Conservation (phyloP, 2,797 vertebrate species). For the Anabas testudineus region DNA sequence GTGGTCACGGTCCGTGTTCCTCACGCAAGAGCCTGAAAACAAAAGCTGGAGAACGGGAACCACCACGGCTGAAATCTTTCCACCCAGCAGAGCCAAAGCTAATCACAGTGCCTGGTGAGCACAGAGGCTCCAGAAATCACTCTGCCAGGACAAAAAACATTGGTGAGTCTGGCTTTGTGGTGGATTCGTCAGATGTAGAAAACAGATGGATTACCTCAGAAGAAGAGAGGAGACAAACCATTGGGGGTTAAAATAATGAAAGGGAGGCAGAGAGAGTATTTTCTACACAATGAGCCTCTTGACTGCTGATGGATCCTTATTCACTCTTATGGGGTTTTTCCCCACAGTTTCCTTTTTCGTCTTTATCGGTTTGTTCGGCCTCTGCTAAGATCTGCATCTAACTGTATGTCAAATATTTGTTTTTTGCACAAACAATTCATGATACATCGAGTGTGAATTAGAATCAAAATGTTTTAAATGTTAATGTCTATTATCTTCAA, state of each 20-base stretch:
- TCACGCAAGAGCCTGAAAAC: slow-evolving; percentile 45
- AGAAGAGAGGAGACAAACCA: slow-evolving; percentile 18
- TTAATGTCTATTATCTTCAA: too few relatives aligned
- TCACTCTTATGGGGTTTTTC: not conserved
- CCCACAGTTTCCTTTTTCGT: too few relatives aligned
- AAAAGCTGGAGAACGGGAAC: slow-evolving; percentile 36
- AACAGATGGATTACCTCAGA: slow-evolving; percentile 47
- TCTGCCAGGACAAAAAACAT: not conserved
- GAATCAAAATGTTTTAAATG: too few relatives aligned
- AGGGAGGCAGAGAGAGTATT: not conserved
- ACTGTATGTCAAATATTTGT: too few relatives aligned
- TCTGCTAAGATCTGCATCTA: too few relatives aligned
- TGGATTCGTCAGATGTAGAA: slow-evolving; percentile 44
- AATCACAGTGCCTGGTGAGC: slow-evolving; percentile 7
- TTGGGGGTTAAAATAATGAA: slow-evolving; percentile 19
- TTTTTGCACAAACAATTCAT: too few relatives aligned
- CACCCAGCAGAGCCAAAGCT: slow-evolving; percentile 31
- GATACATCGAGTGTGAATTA: too few relatives aligned
- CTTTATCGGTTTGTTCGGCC: too few relatives aligned
- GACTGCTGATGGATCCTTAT: not conserved
- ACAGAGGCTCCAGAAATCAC: slow-evolving; percentile 3
- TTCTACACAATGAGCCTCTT: too few relatives aligned
- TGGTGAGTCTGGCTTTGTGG: slow-evolving; percentile 43
- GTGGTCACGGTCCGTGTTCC: slow-evolving; percentile 49
- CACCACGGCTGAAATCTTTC: slow-evolving; percentile 41